These are phyloP conservation scores for Numenius arquata DNA, from an alignment of 2,113 vertebrate genomes.

Conservation along the genomic window DNA sequence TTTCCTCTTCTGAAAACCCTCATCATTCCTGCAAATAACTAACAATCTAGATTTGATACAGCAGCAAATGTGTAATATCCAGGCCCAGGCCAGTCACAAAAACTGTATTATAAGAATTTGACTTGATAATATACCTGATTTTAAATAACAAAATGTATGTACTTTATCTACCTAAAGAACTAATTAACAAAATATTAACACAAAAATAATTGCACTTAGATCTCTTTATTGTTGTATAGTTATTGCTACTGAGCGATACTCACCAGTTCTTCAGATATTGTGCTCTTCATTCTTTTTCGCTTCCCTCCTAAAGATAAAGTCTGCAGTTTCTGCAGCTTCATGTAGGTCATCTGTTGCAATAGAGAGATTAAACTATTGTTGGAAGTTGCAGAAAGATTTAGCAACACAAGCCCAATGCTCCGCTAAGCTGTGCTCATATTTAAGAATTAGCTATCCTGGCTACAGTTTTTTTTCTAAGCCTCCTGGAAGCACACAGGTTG, in stretches of 20 bases:
- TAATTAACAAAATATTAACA: neutral
- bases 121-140: neutral
- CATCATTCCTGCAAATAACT: neutral
- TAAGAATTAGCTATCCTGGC: neutral
- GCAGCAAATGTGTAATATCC: neutral
- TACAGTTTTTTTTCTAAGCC: neutral
- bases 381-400: neutral
- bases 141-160: neutral
- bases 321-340: neutral
- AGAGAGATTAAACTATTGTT: neutral
- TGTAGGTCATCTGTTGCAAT: neutral
- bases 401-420: neutral
- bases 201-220: neutral
- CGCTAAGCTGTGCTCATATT: neutral
- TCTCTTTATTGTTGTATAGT: neutral
- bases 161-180: neutral
- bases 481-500: neutral
- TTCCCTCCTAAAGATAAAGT: neutral
- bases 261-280: neutral
- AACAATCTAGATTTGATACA: neutral
- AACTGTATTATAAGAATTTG: neutral
- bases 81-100: neutral
- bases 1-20: neutral
- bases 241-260: neutral
- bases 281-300: neutral